A percentile compares a stretch with the other conserved stretches of the same genome.
Conservation (phyloP, 2,888 invertebrate species). For the Gastracanthus pulcherrimus region DNA sequence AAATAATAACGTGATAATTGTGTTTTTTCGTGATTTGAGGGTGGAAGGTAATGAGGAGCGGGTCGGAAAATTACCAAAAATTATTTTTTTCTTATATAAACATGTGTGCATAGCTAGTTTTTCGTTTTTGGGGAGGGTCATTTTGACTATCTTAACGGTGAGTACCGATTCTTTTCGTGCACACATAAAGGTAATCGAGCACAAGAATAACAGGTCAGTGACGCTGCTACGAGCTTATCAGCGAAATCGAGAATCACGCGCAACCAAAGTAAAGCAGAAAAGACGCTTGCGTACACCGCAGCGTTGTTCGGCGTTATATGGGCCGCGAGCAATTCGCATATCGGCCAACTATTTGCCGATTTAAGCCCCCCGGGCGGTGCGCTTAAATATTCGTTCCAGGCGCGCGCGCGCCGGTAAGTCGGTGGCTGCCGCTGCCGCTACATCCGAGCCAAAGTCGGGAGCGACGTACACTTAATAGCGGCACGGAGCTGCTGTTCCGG, state of each 20-base stretch:
- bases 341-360: constrained; percentile 33
- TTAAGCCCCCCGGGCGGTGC: not conserved
- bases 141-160: no score
- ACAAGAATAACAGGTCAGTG: not conserved
- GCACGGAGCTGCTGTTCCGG: constrained; percentile 34
- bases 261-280: no score
- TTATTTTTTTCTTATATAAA: no score
- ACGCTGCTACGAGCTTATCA: not conserved
- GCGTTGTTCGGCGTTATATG: not conserved
- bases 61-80: no score
- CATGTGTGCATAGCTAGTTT: no score
- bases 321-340: constrained; percentile 1
- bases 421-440: not conserved
- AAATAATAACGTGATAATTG: no score
- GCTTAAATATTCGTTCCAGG: constrained; percentile 47
- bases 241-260: not conserved
- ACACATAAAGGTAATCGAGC: no score
- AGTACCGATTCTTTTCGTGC: no score
- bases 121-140: no score
- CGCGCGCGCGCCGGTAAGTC: not conserved
- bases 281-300: no score
- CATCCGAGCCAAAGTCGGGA: constrained; percentile 28
- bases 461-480: constrained; percentile 12
- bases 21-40: no score
- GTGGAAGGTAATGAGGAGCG: no score